These are phyloP conservation scores for Oncorhynchus keta DNA, from an alignment of 2,113 vertebrate species.

Conservation along the genomic window DNA sequence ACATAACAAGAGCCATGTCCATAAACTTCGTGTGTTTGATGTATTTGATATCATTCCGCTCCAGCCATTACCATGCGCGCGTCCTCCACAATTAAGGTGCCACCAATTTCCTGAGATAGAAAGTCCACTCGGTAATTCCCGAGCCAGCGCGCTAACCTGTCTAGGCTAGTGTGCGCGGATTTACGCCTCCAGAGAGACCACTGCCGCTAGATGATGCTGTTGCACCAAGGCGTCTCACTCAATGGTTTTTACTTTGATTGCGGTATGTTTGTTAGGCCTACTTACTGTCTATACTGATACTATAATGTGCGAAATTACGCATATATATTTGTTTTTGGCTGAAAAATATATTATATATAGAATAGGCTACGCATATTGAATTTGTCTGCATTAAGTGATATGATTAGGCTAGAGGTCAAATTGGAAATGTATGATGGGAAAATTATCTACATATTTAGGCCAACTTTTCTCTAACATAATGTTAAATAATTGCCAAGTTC, in stretches of 20 bases:
- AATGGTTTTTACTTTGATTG: background rate
- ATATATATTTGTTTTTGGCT: background rate
- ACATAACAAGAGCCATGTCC: too few species aligned
- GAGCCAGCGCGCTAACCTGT: background rate
- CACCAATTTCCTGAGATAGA: background rate
- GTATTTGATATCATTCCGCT: background rate
- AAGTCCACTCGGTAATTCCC: background rate
- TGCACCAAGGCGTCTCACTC: conserved; percentile 43
- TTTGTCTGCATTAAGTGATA: too few species aligned
- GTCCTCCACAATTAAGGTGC: too few species aligned
- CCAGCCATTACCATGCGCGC: too few species aligned
- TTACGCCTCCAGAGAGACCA: background rate
- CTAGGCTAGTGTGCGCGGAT: background rate
- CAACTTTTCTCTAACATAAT: background rate
- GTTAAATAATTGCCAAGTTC: background rate
- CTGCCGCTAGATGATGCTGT: conserved; percentile 69
- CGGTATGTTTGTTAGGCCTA: background rate
- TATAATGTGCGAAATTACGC: background rate
- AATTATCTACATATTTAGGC: background rate
- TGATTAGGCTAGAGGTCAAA: background rate
- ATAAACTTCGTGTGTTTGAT: too few species aligned
- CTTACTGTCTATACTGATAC: background rate
- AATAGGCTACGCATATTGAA: background rate
- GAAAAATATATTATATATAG: background rate
- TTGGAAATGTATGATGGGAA: background rate